A percentile compares a stretch with the other conserved stretches of the same genome.
phyloP scores from a whole-genome alignment of 2,797 vertebrate species.

The Fundulus diaphanus region DNA sequence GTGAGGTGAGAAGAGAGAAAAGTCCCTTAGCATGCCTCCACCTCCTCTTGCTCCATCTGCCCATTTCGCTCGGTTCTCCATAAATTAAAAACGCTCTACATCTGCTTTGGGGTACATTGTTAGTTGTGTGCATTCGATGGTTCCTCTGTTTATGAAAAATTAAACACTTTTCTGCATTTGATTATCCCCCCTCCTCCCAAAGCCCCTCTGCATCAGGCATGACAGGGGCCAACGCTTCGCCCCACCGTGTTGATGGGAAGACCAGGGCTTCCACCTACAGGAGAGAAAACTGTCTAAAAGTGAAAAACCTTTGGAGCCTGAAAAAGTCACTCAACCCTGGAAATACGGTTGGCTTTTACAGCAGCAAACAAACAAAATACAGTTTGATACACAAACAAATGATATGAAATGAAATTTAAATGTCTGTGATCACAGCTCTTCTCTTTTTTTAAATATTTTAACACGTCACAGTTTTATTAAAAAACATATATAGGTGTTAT shows the following conservation, averaged over 20 bases:
- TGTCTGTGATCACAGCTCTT: not conserved
- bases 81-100: constrained; percentile 80
- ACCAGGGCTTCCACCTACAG: constrained; percentile 48
- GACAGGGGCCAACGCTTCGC: constrained; percentile 61
- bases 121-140: constrained; percentile 77
- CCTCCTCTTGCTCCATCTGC: constrained; percentile 82
- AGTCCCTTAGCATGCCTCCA: constrained; percentile 79
- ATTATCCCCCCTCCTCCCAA: constrained; percentile 64
- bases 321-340: constrained; percentile 51
- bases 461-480: not conserved
- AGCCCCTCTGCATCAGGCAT: constrained; percentile 61
- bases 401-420: not conserved
- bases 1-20: constrained; percentile 81
- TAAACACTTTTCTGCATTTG: constrained; percentile 77
- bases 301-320: constrained; percentile 41
- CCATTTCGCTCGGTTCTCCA: constrained; percentile 76
- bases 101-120: constrained; percentile 82
- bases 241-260: constrained; percentile 42
- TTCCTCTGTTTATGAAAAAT: constrained; percentile 83
- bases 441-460: not conserved
- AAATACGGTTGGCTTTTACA: constrained; percentile 63
- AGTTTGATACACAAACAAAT: constrained; percentile 55
- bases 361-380: constrained; percentile 52
- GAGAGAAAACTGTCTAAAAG: constrained; percentile 49
- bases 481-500: no score